Base-by-base conservation (phyloP, 2,113 vertebrate species). In the Bujurquina vittata region DNA sequence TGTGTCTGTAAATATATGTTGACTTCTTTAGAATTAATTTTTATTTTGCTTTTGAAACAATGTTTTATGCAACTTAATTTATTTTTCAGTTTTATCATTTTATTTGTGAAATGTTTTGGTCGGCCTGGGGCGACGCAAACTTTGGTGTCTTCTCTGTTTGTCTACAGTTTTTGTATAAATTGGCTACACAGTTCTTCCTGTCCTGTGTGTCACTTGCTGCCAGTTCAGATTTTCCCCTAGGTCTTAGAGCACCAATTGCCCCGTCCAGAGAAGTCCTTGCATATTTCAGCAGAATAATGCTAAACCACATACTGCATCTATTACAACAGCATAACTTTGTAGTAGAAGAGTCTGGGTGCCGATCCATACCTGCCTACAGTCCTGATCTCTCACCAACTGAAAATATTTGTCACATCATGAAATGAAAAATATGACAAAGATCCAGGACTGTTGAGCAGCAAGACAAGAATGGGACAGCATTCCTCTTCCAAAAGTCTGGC, bases 401-500 rank as follows among this genome's bases (percentile, higher is more conserved):
- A 67, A 67, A 49, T 40, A 46, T 40, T 49, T 67, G 26, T 67
- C 62, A 46, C 63, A 67, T 67, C 63, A 67, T 46, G 63, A 67
- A 46, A 67, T 67, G 14, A 26, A 67, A 65, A 67, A 26, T 26
- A 67, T 46, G 63, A 1, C 4, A 46, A 18, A 67, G 62, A 46
- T n/a, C 37, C 37, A 22, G 43, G 37, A 67, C 37, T 67, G 37
- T 67, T 46, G 22, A 46, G 40, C 40, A 67, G 22, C 63, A 46
- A 29, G 23, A 67, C 40, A 46, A 40, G 22, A 67, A 67, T 11
- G 22, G 9, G 8, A 67, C 40, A 67, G 18, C 4, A 67, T 46
- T 46, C 3, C 22, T 67, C 40, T 46, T 0, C 3, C 0, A 46
- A 46, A 46, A 26, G 0, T 46, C 37, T n/a, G 23, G 37, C 40